Percentiles rank a stretch among this genome's conserved stretches.
phyloP scores from a whole-genome alignment of 2,113 vertebrate genomes.

The Pao palembangensis region DNA sequence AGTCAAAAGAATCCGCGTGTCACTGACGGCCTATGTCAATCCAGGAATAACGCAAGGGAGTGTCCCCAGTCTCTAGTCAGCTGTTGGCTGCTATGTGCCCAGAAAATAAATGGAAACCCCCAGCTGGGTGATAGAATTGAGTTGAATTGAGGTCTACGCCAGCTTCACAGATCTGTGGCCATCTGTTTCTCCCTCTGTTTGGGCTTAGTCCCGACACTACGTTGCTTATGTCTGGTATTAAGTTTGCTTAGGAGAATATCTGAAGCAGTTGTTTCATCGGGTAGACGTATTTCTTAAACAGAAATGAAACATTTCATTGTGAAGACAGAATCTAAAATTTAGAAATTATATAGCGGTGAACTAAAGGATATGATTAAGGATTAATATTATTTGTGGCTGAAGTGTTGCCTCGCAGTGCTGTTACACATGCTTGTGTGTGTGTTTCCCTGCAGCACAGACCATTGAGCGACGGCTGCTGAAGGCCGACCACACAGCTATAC shows the following conservation, averaged over 20 bases:
- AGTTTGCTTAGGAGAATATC: not conserved
- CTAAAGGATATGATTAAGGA: not conserved
- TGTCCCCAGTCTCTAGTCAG: not conserved
- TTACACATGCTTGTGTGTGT: conserved; percentile 7
- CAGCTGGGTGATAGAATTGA: conserved; percentile 3
- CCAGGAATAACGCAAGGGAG: not conserved
- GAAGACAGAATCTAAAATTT: not conserved
- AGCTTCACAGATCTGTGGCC: conserved; percentile 25
- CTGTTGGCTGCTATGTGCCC: not conserved
- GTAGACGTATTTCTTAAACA: not conserved
- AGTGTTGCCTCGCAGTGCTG: not conserved
- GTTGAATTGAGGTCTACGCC: conserved; percentile 12
- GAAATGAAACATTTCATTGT: not conserved
- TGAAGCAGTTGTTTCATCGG: not conserved
- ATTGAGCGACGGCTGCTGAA: conserved; percentile 89
- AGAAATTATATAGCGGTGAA: not conserved
- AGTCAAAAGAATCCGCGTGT: not conserved
- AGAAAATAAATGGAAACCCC: conserved; percentile 1
- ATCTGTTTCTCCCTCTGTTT: conserved; percentile 26
- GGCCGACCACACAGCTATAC: conserved; percentile 94
- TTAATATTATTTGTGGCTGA: conserved; percentile 7
- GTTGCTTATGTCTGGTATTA: conserved; percentile 10
- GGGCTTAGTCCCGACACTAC: conserved; percentile 12
- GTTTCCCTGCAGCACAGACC: conserved; percentile 78
- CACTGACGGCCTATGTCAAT: too few relatives aligned